Base-by-base conservation (phyloP, 2,797 vertebrate genomes). In the Premnoplex brunnescens region DNA sequence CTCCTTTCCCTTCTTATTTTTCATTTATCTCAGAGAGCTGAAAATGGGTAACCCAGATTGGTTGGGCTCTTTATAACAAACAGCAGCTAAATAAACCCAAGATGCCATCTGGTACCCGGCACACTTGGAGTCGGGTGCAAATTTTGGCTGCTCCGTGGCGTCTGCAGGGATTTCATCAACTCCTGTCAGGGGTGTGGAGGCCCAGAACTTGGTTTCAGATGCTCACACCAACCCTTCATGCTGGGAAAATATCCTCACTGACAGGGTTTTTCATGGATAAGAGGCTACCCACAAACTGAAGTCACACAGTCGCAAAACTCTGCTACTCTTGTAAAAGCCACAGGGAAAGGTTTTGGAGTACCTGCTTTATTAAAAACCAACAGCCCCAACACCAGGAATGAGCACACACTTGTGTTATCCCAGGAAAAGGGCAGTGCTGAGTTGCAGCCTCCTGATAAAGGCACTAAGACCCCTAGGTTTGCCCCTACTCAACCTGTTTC, bases 71-170 rank as follows among this genome's bases (percentile, higher is more conserved):
- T 93, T 68, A 87, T n/a, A 72, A 56, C 81, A 37, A 39, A 26
- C 44, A 54, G 7, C 72, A 64, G 92, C 68, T 91, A 88, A 91
- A 93, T 72, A 91, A 94, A 82, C 75, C 82, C 66, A 1, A 19
- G 78, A 41, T 27, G 23, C 91, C 93, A 75, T 78, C 90, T 87
- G 94, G 55, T 66, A 71, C 27, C 32, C 5, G 0, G 48, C 10
- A 0, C 54, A 2, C 30, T 14, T 5, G 0, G 62, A 74, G 26
- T 10, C 1, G 4, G 22, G n/a, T 3, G 6, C 39, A 72, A 88
- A 87, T 59, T 59, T 58, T 2, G 4, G 19, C 59, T 48, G 63
- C 44, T 83, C 68, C 0, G 0, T 6, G 26, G 78, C 67, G 41
- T 51, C 85, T 37, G 34, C 3, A 1, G 68, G 63, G 75, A 46